phyloP scores from a whole-genome alignment of 2,797 vertebrate genomes.

The Pangasius sanitwongsei region DNA sequence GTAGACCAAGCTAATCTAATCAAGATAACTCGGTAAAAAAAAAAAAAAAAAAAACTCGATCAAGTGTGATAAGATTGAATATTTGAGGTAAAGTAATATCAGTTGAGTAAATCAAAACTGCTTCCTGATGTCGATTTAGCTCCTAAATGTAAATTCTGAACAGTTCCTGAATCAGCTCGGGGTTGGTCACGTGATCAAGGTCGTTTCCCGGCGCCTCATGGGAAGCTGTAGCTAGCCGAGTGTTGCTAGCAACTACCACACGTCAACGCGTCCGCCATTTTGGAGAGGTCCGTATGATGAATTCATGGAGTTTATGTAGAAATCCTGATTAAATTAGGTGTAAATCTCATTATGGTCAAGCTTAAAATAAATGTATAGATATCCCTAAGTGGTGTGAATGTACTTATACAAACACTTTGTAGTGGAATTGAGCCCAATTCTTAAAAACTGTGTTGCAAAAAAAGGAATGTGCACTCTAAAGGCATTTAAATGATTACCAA shows the following conservation, averaged over 20 bases:
- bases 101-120: background rate
- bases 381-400: background rate
- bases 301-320: background rate
- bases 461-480: background rate
- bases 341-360: background rate
- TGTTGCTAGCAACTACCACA: background rate
- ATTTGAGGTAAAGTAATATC: background rate
- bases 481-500: background rate
- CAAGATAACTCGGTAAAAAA: background rate
- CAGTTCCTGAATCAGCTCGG: background rate
- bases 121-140: background rate
- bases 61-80: accelerated
- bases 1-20: background rate
- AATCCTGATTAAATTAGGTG: background rate
- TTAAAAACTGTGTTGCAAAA: background rate
- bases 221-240: background rate
- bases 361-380: background rate
- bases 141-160: background rate
- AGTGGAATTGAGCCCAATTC: background rate
- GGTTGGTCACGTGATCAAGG: constrained; percentile 25
- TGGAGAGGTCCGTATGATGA: background rate
- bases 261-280: background rate
- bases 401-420: background rate
- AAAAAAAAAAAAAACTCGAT: background rate
- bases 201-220: background rate